A percentile compares a stretch with the other conserved stretches of the same genome.
phyloP scores from a whole-genome alignment of 92 coral and sea anemone species.

The Porites lobata region DNA sequence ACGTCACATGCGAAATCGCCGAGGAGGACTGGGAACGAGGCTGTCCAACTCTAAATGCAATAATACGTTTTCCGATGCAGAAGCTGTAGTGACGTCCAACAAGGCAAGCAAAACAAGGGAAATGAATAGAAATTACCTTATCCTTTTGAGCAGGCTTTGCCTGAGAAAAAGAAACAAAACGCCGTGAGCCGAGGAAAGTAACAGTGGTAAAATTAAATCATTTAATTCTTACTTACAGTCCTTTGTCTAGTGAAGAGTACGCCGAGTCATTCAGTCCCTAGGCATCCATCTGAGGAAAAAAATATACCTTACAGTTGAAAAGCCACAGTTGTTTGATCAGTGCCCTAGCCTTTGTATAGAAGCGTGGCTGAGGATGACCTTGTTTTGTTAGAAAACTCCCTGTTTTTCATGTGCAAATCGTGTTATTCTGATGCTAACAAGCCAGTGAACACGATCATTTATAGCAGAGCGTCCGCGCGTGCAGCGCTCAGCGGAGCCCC shows the following conservation, averaged over 20 bases:
- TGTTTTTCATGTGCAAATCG: no score
- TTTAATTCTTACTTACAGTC: constrained; percentile 71
- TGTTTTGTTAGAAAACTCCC: no score
- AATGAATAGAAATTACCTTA: constrained; percentile 55
- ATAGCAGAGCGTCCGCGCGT: no score
- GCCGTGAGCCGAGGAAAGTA: background rate
- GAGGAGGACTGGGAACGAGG: no score
- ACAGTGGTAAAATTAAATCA: background rate
- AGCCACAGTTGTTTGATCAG: background rate
- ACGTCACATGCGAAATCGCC: no score
- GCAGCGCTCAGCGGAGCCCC: no score
- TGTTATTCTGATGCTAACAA: no score
- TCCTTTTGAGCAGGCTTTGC: constrained; percentile 87
- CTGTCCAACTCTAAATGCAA: no score
- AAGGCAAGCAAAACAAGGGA: background rate
- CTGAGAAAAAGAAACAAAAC: constrained; percentile 51
- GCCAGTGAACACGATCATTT: no score
- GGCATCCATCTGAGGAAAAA: constrained; percentile 36
- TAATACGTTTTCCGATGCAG: background rate
- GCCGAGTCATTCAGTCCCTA: constrained; percentile 86
- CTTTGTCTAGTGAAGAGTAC: constrained; percentile 84
- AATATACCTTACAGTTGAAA: background rate
- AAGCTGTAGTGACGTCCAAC: background rate
- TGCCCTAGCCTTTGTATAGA: no score
- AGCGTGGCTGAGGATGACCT: no score